Base-by-base conservation (phyloP, 2,797 vertebrate genomes). In the Mormyrops attenuatus region DNA sequence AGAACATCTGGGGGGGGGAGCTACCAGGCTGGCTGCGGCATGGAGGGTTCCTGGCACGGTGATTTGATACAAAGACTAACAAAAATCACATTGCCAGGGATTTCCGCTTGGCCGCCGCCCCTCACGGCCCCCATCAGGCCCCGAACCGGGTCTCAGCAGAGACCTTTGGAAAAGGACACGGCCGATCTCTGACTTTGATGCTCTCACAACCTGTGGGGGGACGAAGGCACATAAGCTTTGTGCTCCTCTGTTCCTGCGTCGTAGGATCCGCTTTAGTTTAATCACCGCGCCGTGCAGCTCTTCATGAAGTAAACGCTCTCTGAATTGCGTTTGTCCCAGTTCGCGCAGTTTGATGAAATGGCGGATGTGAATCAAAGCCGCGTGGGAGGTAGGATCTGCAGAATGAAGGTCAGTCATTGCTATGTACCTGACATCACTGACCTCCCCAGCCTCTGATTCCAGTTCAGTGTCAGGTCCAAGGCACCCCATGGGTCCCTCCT, bases 61-160 rank as follows among this genome's bases (percentile, higher is more conserved):
- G 90, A 91, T 90, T 91, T 90, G 82, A 88, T 77, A 57, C 17
- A 30, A 66, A 52, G 85, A 82, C 52, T 85, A 85, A 88, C 47
- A 49, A 87, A 91, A 91, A 91, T 88, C 90, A 90, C 90, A 90
- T 90, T 90, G 90, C 89, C 90, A 90, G 90, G 90, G 90, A 90
- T 90, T 90, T 85, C 88, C 90, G 80, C 88, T 55, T 80, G 47
- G 86, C 60, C 30, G 22, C 86, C 66, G 88, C 8, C 22, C 17
- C 34, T 47, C 5, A 22, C 80, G n/a, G 69, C 90, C 30, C 53
- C 5, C 34, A n/a, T 13, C 20, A 34, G 11, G 34, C 90, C 13
- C 20, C 5, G 26, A 52, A 8, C 41, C 15, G n/a, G 17, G n/a
- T 84, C n/a, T 20, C 38, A 49, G 47, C 47, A 84, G 80, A 84